A percentile compares a stretch with the other conserved stretches of the same genome.
Evolutionary conservation across 2,888 invertebrate species (phyloP).

Genomic region (Cyrtodaria siliqua): DNA sequence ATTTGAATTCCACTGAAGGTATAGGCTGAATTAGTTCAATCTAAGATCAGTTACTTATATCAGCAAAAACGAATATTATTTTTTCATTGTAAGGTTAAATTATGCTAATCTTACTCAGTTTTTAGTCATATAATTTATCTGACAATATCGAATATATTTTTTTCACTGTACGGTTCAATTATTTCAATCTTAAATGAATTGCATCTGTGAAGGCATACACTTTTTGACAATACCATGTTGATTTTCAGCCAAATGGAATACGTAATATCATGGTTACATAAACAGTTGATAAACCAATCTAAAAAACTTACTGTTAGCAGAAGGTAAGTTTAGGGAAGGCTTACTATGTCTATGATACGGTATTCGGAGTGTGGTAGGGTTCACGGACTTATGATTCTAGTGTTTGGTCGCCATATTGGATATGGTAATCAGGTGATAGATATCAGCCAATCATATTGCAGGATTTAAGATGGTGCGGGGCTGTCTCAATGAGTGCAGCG

Average conservation of each 20-base stretch:
- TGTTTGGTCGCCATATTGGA: constrained; percentile 74
- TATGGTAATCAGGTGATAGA: constrained; percentile 73
- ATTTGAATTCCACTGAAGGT: too few species aligned
- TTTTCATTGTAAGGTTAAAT: too few species aligned
- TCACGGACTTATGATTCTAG: constrained; percentile 50
- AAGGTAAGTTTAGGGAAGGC: constrained; percentile 72
- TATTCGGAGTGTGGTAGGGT: constrained; percentile 72
- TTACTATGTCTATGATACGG: constrained; percentile 65
- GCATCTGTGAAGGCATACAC: too few species aligned
- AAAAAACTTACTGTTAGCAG: constrained; percentile 46
- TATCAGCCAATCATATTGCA: constrained; percentile 75
- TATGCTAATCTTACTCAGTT: too few species aligned
- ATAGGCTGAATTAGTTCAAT: too few species aligned
- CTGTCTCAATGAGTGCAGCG: constrained; percentile 69
- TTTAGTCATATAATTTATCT: too few species aligned
- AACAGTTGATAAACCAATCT: constrained; percentile 52
- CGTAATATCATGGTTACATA: constrained; percentile 52
- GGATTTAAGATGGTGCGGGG: constrained; percentile 76
- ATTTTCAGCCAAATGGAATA: constrained; percentile 61
- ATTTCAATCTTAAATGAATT: too few species aligned
- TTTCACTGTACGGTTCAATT: too few species aligned
- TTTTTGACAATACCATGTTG: constrained; percentile 48
- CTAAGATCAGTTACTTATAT: too few species aligned
- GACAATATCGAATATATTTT: too few species aligned
- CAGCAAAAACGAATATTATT: too few species aligned